phyloP scores from a whole-genome alignment of 2,888 invertebrate species.

The Dexiosoma caninum region DNA sequence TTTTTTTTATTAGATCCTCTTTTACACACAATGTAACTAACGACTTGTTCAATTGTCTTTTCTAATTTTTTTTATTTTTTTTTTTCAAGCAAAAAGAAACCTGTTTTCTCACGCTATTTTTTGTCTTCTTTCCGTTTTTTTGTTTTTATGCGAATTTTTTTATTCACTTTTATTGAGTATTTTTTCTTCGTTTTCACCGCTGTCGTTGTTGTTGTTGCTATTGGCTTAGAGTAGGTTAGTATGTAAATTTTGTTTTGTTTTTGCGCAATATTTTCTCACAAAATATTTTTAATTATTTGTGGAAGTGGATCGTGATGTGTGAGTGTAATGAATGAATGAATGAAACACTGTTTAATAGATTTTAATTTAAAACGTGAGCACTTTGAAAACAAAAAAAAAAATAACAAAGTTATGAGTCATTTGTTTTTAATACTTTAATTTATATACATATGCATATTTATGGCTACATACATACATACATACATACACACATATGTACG shows the following conservation, averaged over 20 bases:
- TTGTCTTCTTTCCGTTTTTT: not conserved
- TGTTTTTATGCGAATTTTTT: slow-evolving; percentile 32
- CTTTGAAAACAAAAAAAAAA: not conserved
- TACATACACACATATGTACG: not conserved
- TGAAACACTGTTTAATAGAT: not conserved
- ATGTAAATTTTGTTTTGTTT: slow-evolving; percentile 8
- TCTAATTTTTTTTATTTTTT: not conserved
- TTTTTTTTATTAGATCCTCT: not conserved
- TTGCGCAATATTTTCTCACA: slow-evolving; percentile 13
- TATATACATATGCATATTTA: too few species aligned
- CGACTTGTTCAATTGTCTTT: slow-evolving; percentile 1
- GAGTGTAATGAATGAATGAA: not conserved
- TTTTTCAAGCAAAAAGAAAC: slow-evolving; percentile 31
- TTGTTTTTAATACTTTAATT: too few species aligned
- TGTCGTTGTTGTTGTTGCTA: slow-evolving; percentile 5
- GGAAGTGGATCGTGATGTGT: not conserved
- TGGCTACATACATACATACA: not conserved
- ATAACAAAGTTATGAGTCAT: not conserved
- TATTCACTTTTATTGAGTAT: not conserved
- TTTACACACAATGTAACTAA: not conserved
- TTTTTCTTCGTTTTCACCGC: not conserved
- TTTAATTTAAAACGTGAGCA: not conserved
- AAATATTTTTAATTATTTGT: slow-evolving; percentile 20
- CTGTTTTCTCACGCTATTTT: slow-evolving; percentile 46
- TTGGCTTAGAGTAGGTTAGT: slow-evolving; percentile 40